Evolutionary conservation across 92 coral and sea anemone genomes (phyloP).

Genomic region (Virgularia gustaviana): DNA sequence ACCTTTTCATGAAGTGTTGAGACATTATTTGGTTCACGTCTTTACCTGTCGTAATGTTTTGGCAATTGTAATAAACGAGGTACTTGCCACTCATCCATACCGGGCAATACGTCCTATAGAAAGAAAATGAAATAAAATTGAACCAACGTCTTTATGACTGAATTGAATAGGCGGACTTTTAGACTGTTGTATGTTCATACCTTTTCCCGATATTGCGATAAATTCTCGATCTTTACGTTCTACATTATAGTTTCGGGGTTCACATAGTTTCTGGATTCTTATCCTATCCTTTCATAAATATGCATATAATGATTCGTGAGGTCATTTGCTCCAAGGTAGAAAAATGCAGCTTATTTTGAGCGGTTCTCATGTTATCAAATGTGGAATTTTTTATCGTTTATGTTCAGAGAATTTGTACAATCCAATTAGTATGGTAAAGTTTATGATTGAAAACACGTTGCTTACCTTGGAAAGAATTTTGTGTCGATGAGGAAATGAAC

Average conservation of each 20-base stretch:
- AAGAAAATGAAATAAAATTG: not conserved
- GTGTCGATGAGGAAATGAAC: constrained; percentile 54
- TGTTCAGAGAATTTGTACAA: not conserved
- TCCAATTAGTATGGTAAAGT: too few species aligned
- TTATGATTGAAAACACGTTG: not conserved
- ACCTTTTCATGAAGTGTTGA: too few species aligned
- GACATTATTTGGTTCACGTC: not conserved
- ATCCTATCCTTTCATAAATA: too few species aligned
- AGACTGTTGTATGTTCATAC: not conserved
- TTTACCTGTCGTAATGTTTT: constrained; percentile 84
- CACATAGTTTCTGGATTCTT: too few species aligned
- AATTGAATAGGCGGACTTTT: not conserved
- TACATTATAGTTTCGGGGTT: too few species aligned
- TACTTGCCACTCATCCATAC: constrained; percentile 73
- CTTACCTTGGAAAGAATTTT: constrained; percentile 55
- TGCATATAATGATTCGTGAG: too few species aligned
- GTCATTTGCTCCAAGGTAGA: too few species aligned
- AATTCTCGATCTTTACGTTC: too few species aligned
- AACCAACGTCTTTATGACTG: not conserved
- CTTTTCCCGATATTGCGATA: too few species aligned
- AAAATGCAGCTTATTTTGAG: too few species aligned
- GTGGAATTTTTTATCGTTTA: too few species aligned
- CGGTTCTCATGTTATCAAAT: too few species aligned
- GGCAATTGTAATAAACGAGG: constrained; percentile 79
- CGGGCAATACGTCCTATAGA: constrained; percentile 69